phyloP scores from a whole-genome alignment of 2,888 invertebrate species.

The Tenthredo mesomela region DNA sequence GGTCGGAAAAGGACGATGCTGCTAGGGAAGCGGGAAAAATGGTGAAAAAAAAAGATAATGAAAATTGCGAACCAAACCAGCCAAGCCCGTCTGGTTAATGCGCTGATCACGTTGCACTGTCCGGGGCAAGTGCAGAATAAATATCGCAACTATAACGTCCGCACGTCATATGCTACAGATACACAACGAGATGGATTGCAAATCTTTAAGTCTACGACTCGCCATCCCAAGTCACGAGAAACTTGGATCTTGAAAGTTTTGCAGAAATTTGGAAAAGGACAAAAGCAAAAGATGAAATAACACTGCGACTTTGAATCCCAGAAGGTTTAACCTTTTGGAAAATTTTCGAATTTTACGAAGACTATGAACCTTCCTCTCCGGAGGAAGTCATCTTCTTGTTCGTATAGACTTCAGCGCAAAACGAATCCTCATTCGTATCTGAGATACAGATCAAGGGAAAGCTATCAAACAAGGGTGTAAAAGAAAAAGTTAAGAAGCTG shows the following conservation, averaged over 20 bases:
- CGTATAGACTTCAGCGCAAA: background rate
- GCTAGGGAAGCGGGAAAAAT: conserved; percentile 54
- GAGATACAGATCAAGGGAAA: background rate
- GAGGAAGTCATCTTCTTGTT: background rate
- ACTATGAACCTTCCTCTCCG: background rate
- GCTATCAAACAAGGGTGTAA: background rate
- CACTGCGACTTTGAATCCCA: background rate
- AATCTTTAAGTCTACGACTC: background rate
- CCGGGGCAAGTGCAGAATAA: conserved; percentile 64
- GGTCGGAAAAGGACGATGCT: conserved; percentile 69
- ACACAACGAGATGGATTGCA: background rate
- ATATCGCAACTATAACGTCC: conserved; percentile 4
- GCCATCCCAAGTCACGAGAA: background rate
- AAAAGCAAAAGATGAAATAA: background rate
- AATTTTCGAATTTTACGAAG: background rate
- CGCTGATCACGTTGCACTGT: conserved; percentile 77
- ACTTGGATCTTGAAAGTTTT: background rate
- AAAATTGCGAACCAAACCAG: conserved; percentile 61
- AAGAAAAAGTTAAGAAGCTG: background rate
- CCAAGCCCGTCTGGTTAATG: conserved; percentile 72
- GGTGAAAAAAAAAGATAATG: conserved; percentile 68
- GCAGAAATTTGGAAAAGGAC: background rate
- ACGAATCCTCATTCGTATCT: background rate
- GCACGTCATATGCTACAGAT: conserved; percentile 1
- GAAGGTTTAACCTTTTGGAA: background rate